Evolutionary conservation across 2,888 invertebrate genomes (phyloP).

Genomic region (Orthosia gothica): DNA sequence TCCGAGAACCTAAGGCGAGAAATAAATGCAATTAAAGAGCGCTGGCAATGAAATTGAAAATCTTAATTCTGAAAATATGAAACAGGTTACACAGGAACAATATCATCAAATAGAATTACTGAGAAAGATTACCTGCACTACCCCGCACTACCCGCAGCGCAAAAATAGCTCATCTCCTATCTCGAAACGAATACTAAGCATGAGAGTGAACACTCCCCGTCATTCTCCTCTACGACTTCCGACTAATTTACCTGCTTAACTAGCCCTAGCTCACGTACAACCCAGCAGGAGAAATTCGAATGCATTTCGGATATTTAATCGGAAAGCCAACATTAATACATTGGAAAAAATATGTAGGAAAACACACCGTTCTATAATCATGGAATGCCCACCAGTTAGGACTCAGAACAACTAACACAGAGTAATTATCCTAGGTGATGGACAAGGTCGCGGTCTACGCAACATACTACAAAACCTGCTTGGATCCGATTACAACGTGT

Average conservation of each 20-base stretch:
- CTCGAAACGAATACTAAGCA: constrained; percentile 5
- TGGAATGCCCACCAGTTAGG: neutral
- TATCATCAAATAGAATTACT: neutral
- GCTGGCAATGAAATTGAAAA: neutral
- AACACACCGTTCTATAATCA: neutral
- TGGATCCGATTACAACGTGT: neutral
- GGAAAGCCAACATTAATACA: neutral
- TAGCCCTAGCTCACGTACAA: no score
- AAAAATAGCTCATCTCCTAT: no score
- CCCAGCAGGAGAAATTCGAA: no score
- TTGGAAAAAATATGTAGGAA: neutral
- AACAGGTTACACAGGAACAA: no score
- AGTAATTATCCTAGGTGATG: neutral
- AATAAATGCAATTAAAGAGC: neutral
- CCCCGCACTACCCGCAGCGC: no score
- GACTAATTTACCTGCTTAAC: no score
- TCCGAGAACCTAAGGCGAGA: neutral
- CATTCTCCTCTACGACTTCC: no score
- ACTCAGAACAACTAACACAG: neutral
- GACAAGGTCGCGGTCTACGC: neutral
- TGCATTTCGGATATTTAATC: no score
- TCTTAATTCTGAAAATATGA: no score
- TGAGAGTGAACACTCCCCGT: neutral
- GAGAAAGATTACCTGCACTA: neutral
- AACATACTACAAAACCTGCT: neutral